Evolutionary conservation across 2,797 vertebrate species (phyloP).

Genomic region (Corythornis leucogaster): DNA sequence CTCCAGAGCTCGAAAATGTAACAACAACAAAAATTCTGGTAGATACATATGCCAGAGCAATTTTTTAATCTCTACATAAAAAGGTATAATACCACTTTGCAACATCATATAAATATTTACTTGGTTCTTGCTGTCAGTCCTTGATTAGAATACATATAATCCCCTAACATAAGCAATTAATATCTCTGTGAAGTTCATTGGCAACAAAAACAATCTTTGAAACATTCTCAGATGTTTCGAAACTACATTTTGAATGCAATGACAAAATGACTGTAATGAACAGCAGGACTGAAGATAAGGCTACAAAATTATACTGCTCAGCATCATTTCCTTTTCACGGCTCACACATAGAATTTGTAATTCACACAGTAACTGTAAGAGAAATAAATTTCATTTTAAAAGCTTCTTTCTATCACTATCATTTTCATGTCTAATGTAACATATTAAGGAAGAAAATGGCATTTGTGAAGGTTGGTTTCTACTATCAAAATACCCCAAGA

Average conservation of each 20-base stretch:
- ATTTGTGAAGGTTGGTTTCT: not conserved
- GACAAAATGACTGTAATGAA: not conserved
- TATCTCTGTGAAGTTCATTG: not conserved
- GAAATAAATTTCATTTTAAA: not conserved
- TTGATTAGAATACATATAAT: not conserved
- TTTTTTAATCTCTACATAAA: not conserved
- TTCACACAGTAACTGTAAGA: not conserved
- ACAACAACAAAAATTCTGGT: not conserved
- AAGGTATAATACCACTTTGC: not conserved
- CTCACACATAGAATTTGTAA: not conserved
- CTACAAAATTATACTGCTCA: not conserved
- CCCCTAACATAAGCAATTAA: not conserved
- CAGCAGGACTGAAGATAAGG: not conserved
- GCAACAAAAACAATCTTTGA: not conserved
- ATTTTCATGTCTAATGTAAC: not conserved
- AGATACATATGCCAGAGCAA: not conserved
- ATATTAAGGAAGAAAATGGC: not conserved
- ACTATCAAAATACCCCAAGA: not conserved
- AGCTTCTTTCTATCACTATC: not conserved
- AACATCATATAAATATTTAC: slow-evolving; percentile 12
- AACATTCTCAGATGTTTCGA: not conserved
- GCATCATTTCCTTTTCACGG: not conserved
- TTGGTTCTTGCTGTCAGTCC: not conserved
- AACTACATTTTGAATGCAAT: not conserved
- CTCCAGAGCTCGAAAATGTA: not conserved